Percentiles rank a stretch among this genome's conserved stretches.
Conservation (phyloP, 2,113 vertebrate species). For the Phalacrocorax aristotelis region DNA sequence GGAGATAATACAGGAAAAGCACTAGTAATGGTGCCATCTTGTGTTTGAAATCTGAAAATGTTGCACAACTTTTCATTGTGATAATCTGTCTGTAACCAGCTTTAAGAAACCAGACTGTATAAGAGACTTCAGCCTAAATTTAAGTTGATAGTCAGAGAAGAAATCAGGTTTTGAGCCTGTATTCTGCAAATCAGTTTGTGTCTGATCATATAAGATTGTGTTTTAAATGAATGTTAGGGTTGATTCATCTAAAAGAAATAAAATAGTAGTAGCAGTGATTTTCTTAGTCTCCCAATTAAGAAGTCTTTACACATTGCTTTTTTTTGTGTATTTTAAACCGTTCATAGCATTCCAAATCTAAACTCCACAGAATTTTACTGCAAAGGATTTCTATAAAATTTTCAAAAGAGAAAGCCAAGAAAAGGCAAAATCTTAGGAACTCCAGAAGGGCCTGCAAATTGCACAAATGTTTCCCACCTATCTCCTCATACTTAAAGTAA, state of each 20-base stretch:
- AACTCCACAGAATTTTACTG: not conserved
- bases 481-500: not conserved
- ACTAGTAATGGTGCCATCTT: conserved; percentile 76
- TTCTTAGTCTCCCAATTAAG: not conserved
- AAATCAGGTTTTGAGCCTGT: not conserved
- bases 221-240: not conserved
- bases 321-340: not conserved
- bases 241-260: not conserved
- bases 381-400: not conserved
- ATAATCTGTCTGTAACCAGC: not conserved
- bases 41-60: conserved; percentile 63
- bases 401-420: not conserved
- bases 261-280: not conserved
- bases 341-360: not conserved
- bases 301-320: not conserved
- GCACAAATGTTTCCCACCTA: not conserved
- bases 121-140: not conserved
- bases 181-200: not conserved
- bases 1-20: conserved; percentile 11
- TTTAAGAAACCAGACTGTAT: not conserved
- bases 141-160: not conserved
- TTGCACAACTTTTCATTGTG: not conserved
- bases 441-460: rapidly evolving
- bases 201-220: not conserved
- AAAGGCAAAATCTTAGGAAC: not conserved